A percentile compares a stretch with the other conserved stretches of the same genome.
Conservation (phyloP, 1,140 invertebrate species). For the Aphis craccivora region DNA sequence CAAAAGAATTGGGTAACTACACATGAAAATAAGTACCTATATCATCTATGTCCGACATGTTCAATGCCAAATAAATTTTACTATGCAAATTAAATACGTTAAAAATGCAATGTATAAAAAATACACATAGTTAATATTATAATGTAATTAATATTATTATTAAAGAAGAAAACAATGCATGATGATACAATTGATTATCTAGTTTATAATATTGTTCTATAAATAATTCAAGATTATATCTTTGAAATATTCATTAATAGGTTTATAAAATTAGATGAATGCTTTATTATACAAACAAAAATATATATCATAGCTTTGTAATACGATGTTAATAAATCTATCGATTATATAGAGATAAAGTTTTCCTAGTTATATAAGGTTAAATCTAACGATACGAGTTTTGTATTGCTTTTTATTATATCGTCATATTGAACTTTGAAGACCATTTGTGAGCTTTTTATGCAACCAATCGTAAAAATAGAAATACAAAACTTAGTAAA, state of each 20-base stretch:
- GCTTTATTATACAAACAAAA: neutral
- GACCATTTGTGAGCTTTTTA: constrained; percentile 21
- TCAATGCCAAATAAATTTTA: neutral
- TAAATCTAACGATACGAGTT: constrained; percentile 18
- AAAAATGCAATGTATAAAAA: neutral
- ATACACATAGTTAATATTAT: neutral
- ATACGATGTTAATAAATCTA: neutral
- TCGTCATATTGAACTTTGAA: constrained; percentile 34
- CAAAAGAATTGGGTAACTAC: neutral
- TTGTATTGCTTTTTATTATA: constrained; percentile 34
- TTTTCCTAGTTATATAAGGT: neutral
- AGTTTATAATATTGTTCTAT: neutral
- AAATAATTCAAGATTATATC: neutral
- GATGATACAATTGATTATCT: neutral
- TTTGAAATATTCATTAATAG: neutral
- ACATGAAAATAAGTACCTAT: neutral
- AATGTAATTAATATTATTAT: neutral
- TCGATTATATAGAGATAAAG: neutral
- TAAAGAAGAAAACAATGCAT: neutral
- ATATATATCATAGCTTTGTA: neutral
- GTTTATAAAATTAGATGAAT: neutral
- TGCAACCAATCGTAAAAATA: constrained; percentile 48
- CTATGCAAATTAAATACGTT: neutral
- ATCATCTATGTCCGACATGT: neutral
- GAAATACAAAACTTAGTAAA: constrained; percentile 39